Evolutionary conservation across 2,888 invertebrate species (phyloP).

Genomic region (Scaeva pyrastri): DNA sequence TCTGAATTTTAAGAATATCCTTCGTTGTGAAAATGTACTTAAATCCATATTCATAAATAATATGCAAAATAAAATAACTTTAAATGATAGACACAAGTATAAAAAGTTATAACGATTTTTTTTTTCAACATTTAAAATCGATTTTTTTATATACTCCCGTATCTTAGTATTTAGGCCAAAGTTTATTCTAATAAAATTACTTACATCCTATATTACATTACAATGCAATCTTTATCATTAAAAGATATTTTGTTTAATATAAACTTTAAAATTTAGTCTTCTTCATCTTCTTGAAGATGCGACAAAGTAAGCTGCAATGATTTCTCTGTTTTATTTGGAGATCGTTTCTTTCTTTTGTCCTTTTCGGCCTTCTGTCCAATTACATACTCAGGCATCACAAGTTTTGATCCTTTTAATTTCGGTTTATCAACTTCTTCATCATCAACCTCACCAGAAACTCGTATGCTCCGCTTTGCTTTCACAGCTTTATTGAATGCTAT

Average conservation of each 20-base stretch:
- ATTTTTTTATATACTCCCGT: too few relatives aligned
- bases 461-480: constrained; percentile 79
- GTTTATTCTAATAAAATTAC: constrained; percentile 8
- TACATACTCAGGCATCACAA: constrained; percentile 93
- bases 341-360: constrained; percentile 78
- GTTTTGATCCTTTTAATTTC: constrained; percentile 88
- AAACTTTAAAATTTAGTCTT: constrained; percentile 79
- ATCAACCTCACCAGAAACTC: constrained; percentile 79
- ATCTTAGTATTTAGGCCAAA: background rate
- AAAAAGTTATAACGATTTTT: too few relatives aligned
- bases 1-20: too few relatives aligned
- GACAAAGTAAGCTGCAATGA: constrained; percentile 85
- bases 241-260: background rate
- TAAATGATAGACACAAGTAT: too few relatives aligned
- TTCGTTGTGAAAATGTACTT: too few relatives aligned
- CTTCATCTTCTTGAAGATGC: constrained; percentile 85
- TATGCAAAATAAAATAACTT: too few relatives aligned
- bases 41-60: too few relatives aligned
- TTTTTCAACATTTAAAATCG: too few relatives aligned
- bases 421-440: constrained; percentile 83
- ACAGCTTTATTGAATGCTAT: constrained; percentile 83
- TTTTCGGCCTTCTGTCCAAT: constrained; percentile 87
- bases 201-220: constrained; percentile 11
- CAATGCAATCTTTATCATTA: background rate
- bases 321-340: constrained; percentile 60